Evolutionary conservation across 2,113 vertebrate species (phyloP).

Genomic region (Sula dactylatra): DNA sequence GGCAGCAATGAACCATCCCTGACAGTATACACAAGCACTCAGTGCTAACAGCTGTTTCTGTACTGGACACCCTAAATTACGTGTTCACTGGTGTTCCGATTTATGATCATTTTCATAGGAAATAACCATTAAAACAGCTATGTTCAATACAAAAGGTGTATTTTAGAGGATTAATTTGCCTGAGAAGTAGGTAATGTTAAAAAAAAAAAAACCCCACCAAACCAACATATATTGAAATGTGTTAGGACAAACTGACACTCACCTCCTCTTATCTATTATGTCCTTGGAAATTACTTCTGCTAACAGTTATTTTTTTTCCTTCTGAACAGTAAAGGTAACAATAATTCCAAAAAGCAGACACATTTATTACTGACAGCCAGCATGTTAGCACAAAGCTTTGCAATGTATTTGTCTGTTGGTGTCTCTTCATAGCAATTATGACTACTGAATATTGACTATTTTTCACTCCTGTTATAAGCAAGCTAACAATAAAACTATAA

Average conservation of each 20-base stretch:
- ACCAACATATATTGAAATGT: not conserved
- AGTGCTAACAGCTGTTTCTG: conserved; percentile 26
- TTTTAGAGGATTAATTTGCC: not conserved
- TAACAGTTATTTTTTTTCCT: not conserved
- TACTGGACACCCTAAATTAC: not conserved
- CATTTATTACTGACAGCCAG: not conserved
- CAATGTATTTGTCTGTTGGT: not conserved
- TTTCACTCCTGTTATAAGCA: not conserved
- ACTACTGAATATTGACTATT: not conserved
- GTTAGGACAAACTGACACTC: not conserved
- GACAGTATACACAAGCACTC: not conserved
- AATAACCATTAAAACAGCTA: not conserved
- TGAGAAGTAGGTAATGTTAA: not conserved
- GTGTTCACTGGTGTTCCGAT: not conserved
- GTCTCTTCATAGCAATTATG: not conserved
- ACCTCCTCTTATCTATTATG: not conserved
- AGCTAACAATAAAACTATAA: not conserved
- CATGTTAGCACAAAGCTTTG: not conserved
- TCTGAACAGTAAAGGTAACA: not conserved
- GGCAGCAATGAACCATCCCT: not conserved
- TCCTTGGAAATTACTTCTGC: not conserved
- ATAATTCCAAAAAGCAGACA: not conserved
- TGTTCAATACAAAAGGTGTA: not conserved
- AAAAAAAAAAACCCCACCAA: no score
- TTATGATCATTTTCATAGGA: not conserved